phyloP scores from a whole-genome alignment of 1,140 invertebrate species.

The Trialeurodes vaporariorum region DNA sequence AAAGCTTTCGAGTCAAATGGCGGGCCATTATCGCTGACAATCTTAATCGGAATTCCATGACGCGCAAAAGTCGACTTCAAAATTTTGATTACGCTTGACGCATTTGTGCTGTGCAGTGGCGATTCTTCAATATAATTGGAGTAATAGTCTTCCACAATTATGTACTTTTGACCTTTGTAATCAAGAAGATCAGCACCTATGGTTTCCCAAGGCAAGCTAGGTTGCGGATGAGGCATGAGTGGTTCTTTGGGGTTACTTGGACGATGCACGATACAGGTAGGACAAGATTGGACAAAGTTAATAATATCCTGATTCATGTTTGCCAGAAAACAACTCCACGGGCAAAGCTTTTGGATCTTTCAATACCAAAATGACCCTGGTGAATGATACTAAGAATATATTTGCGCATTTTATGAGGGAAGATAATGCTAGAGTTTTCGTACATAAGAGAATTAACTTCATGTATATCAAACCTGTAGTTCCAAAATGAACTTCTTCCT shows the following conservation, averaged over 20 bases:
- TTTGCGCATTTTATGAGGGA: conserved; percentile 30
- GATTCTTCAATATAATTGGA: conserved; percentile 18
- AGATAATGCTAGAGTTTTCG: conserved; percentile 29
- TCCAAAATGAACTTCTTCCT: conserved; percentile 25
- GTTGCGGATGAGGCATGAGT: conserved; percentile 19
- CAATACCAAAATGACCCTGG: conserved; percentile 36
- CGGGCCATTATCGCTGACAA: conserved; percentile 29
- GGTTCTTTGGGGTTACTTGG: conserved; percentile 30
- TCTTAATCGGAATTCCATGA: conserved; percentile 26
- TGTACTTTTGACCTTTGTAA: conserved; percentile 12
- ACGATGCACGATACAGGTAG: conserved; percentile 29
- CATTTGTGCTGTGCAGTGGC: background rate
- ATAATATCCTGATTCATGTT: conserved; percentile 35
- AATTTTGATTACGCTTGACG: conserved; percentile 7
- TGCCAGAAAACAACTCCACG: conserved; percentile 35
- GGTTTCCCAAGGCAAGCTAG: conserved; percentile 16
- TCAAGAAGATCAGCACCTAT: conserved; percentile 18
- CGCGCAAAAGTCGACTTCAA: conserved; percentile 27
- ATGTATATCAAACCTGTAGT: conserved; percentile 28
- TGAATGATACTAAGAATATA: conserved; percentile 34
- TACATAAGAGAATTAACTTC: conserved; percentile 30
- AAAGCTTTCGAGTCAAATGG: conserved; percentile 17
- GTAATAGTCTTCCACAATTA: conserved; percentile 20
- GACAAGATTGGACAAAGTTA: conserved; percentile 33
- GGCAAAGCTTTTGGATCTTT: conserved; percentile 31